A percentile compares a stretch with the other conserved stretches of the same genome.
These are phyloP conservation scores for Trypoxylus dichotomus DNA, from an alignment of 1,140 invertebrate genomes.

Conservation along the genomic window DNA sequence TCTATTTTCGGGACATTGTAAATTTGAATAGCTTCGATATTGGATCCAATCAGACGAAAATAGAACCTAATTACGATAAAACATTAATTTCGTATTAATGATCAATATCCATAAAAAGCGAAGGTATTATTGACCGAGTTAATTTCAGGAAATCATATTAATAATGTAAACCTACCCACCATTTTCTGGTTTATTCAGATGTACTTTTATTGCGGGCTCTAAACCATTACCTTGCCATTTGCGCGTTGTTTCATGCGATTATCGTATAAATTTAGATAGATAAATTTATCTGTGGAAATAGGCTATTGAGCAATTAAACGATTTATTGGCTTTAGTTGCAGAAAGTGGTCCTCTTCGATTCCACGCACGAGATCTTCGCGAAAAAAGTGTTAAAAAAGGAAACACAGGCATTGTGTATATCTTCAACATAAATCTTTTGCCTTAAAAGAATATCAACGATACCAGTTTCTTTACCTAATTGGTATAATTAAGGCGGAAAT, in stretches of 20 bases:
- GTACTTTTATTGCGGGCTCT: not conserved
- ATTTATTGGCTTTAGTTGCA: not conserved
- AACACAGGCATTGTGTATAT: not conserved
- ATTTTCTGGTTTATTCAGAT: not conserved
- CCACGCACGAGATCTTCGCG: not conserved
- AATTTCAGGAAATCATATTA: not conserved
- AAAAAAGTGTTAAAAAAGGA: not conserved
- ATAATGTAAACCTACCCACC: not conserved
- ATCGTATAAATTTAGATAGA: not conserved
- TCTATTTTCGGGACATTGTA: not conserved
- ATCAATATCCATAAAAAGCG: not conserved
- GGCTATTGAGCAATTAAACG: not conserved
- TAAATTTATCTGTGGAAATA: not conserved
- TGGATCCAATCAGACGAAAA: not conserved
- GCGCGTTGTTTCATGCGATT: not conserved
- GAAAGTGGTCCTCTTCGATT: not conserved
- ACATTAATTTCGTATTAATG: not conserved
- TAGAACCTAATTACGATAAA: not conserved
- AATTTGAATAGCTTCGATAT: not conserved
- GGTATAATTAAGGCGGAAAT: conserved; percentile 10
- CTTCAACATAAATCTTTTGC: not conserved
- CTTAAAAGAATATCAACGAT: conserved; percentile 1
- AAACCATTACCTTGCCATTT: not conserved
- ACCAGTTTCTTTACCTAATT: conserved; percentile 12
- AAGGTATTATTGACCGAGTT: not conserved